Evolutionary conservation across 1,140 invertebrate species (phyloP).

Genomic region (Caenorhabditis elegans): WBcel235 BX284606.5:14949501-14950000

Average conservation of each 20-base stretch:
- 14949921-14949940: too few species aligned
- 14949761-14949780: neutral
- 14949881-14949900: too few species aligned
- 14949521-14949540: neutral
- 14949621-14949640: constrained; percentile 33
- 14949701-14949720: constrained; percentile 10
- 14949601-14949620: constrained; percentile 3
- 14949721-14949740: neutral
- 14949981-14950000: too few species aligned
- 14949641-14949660: constrained; percentile 20
- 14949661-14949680: constrained; percentile 20
- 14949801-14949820: too few species aligned
- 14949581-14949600: constrained; percentile 31
- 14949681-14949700: neutral
- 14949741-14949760: neutral
- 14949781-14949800: neutral
- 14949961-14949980: too few species aligned
- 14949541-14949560: constrained; percentile 18
- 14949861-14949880: too few species aligned
- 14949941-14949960: too few species aligned
- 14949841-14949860: too few species aligned
- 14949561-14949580: constrained; percentile 30
- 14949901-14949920: too few species aligned
- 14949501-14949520: too few species aligned
- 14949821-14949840: too few species aligned